A percentile compares a stretch with the other conserved stretches of the same genome.
Evolutionary conservation across 2,113 vertebrate species (phyloP).

Genomic region (Mastomys coucha): DNA sequence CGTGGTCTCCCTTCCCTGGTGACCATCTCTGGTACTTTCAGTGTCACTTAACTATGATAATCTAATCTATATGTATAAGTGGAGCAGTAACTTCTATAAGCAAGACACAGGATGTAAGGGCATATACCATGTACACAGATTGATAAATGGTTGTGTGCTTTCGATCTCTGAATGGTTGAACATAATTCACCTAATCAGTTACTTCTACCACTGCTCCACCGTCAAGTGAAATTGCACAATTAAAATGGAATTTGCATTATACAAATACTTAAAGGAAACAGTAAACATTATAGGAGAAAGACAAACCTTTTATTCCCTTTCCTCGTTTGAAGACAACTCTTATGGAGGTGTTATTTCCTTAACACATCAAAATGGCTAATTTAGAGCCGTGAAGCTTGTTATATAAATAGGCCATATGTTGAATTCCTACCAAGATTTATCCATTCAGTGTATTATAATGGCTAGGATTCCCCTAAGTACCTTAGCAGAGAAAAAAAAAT

Average conservation of each 20-base stretch:
- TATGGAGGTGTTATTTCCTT: constrained; percentile 76
- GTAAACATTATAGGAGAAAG: constrained; percentile 53
- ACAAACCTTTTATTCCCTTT: constrained; percentile 15
- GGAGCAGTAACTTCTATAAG: constrained; percentile 10
- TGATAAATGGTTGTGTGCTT: constrained; percentile 25
- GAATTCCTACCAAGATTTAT: constrained; percentile 63
- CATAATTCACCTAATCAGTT: neutral
- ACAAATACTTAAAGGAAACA: constrained; percentile 53
- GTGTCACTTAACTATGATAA: constrained; percentile 3
- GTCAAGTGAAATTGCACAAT: constrained; percentile 30
- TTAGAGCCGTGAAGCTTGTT: constrained; percentile 70
- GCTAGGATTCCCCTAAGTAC: constrained; percentile 29
- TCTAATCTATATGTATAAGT: constrained; percentile 5
- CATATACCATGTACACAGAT: neutral
- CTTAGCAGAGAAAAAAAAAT: constrained; percentile 50
- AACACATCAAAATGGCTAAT: constrained; percentile 76
- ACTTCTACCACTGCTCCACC: neutral
- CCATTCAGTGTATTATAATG: neutral
- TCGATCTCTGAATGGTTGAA: constrained; percentile 38
- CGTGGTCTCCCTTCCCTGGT: neutral
- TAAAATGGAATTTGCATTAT: constrained; percentile 56
- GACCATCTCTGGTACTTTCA: neutral
- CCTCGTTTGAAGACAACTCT: constrained; percentile 51
- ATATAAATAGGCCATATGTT: constrained; percentile 78
- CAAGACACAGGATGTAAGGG: neutral